These are phyloP conservation scores for Siniperca undulata DNA, from an alignment of 2,797 vertebrate genomes.

Conservation along the genomic window DNA sequence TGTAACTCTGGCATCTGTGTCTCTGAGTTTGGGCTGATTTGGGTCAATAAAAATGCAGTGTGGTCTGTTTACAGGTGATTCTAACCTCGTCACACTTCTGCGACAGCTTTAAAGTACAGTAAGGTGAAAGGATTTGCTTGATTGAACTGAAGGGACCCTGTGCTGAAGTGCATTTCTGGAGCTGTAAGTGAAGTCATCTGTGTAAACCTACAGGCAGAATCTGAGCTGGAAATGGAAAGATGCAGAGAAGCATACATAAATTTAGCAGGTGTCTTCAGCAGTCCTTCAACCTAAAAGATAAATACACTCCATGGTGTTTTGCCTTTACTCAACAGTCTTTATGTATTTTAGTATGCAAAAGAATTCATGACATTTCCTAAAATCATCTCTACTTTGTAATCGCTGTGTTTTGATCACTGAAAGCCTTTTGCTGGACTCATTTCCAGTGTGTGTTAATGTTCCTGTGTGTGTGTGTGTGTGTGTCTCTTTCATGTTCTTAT, in stretches of 20 bases:
- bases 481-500: no score
- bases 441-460: conserved; percentile 23
- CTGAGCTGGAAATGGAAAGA: conserved; percentile 13
- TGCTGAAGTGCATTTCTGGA: neutral
- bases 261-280: neutral
- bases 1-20: neutral
- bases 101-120: neutral
- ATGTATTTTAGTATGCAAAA: neutral
- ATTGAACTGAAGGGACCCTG: neutral
- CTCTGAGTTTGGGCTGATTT: neutral
- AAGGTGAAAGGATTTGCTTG: neutral
- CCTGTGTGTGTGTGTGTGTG: neutral
- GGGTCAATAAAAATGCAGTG: neutral
- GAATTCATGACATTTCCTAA: conserved; percentile 5
- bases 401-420: conserved; percentile 20
- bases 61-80: neutral
- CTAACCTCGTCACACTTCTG: neutral
- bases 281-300: conserved; percentile 7
- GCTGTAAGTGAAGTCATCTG: conserved; percentile 19
- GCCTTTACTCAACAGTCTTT: neutral
- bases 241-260: conserved; percentile 15
- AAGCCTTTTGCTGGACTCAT: conserved; percentile 28
- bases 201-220: conserved; percentile 19
- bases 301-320: neutral
- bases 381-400: neutral